These are phyloP conservation scores for Glaucidium brasilianum DNA, from an alignment of 2,113 vertebrate genomes.

Conservation along the genomic window DNA sequence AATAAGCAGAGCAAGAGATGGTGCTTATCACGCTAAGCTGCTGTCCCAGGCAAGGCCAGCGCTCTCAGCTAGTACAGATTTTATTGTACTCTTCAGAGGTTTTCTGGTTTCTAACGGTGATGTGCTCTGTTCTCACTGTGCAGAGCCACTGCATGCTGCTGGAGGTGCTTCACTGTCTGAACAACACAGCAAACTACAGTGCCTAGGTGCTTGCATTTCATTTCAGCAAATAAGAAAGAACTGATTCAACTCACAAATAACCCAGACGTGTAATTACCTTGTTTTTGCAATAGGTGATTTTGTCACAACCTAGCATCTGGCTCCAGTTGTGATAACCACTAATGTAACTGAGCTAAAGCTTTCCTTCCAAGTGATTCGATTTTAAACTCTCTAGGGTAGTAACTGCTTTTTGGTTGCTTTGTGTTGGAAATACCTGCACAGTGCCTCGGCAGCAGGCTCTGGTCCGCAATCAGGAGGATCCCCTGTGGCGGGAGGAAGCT, in stretches of 20 bases:
- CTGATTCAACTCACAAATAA: not conserved
- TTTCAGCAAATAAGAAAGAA: not conserved
- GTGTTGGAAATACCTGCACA: not conserved
- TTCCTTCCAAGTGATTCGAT: not conserved
- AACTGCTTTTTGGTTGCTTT: not conserved
- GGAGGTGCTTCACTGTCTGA: not conserved
- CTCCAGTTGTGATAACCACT: accelerated
- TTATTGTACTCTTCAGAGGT: not conserved
- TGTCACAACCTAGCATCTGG: not conserved
- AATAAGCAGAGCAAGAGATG: not conserved
- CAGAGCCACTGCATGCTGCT: not conserved
- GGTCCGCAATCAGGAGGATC: not conserved
- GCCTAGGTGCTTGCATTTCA: not conserved
- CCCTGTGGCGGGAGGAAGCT: not conserved
- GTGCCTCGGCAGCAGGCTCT: not conserved
- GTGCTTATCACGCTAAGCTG: accelerated
- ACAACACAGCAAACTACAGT: not conserved
- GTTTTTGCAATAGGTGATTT: not conserved
- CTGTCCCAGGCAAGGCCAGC: not conserved
- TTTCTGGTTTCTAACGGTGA: not conserved
- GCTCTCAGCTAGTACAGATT: not conserved
- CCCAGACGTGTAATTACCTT: not conserved
- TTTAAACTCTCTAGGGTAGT: not conserved
- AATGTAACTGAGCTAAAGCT: not conserved
- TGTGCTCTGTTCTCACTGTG: not conserved